Percentiles rank a stretch among this genome's conserved stretches.
Evolutionary conservation across 1,140 invertebrate species (phyloP).

Genomic region (Euwallacea similis): DNA sequence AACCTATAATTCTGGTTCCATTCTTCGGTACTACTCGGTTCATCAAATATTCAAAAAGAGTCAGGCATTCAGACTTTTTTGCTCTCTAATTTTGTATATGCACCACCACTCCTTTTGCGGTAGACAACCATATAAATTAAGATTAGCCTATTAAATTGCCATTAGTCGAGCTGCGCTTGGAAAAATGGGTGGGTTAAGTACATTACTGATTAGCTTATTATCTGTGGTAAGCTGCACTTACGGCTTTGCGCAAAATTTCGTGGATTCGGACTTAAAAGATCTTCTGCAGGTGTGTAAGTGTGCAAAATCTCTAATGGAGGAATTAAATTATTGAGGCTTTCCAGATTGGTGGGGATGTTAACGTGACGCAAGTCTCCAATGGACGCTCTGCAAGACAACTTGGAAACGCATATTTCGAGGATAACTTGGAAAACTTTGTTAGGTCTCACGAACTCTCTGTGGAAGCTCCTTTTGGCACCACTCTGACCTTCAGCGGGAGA

Average conservation of each 20-base stretch:
- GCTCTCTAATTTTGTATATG: conserved; percentile 30
- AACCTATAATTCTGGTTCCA: conserved; percentile 31
- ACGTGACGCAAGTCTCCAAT: conserved; percentile 49
- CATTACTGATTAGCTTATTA: conserved; percentile 6
- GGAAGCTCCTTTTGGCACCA: conserved; percentile 69
- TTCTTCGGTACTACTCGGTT: not conserved
- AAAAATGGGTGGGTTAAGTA: conserved; percentile 29
- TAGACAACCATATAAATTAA: conserved; percentile 36
- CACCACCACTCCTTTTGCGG: conserved; percentile 36
- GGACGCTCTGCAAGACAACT: conserved; percentile 62
- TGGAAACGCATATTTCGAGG: conserved; percentile 60
- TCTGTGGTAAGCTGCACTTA: not conserved
- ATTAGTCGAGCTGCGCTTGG: conserved; percentile 2
- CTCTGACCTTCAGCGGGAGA: conserved; percentile 73
- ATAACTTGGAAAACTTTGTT: conserved; percentile 69
- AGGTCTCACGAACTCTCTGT: conserved; percentile 76
- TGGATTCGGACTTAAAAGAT: conserved; percentile 23
- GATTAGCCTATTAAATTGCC: conserved; percentile 20
- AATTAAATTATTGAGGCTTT: not conserved
- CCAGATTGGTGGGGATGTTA: conserved; percentile 24
- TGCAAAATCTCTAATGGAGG: not conserved
- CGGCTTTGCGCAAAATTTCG: conserved; percentile 4
- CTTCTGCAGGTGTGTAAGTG: conserved; percentile 27
- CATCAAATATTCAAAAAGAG: conserved; percentile 24
- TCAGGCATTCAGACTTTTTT: conserved; percentile 22